Base-by-base conservation (phyloP, 2,797 vertebrate species). In the Halcyon smyrnensis region DNA sequence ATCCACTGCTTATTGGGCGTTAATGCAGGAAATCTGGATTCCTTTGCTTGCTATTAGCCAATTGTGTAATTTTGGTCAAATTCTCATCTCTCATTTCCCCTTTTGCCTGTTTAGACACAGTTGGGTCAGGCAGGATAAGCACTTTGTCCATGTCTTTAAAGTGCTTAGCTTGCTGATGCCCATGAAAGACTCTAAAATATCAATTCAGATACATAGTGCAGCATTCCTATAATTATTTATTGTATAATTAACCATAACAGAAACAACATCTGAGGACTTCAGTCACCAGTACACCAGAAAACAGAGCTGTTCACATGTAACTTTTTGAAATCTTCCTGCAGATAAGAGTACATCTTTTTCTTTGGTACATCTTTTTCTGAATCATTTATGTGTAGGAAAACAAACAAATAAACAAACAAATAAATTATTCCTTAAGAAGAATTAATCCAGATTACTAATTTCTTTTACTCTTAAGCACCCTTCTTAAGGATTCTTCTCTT, bases 21-120 rank as follows among this genome's bases (percentile, higher is more conserved):
- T 67, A 74, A 91, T 45, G 32, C 28, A 79, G 63, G 37, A 79
- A 88, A 90, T 74, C 19, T 69, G 14, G 34, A 53, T 64, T 84
- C 28, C 32, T 86, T 74, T 95, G 48, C 76, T 93, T 88, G 45
- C 41, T 84, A n/a, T 84, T 60, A 82, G 46, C 78, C 60, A 81
- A 28, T 94, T 94, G 60, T 32, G 64, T 91, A 74, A 92, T 89
- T 71, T 82, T 87, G 56, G 75, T 90, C 77, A 71, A 71, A 85
- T 90, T 90, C 37, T 87, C 39, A 20, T 84, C 37, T 82, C 64
- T 36, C 41, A 65, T 89, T 96, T 95, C 90, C 87, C 41, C 48
- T 95, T 94, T 94, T 91, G 73, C 45, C 48, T 69, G 18, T 88
- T 94, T 64, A 87, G 63, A 92, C 60, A 65, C 32, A 84, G 21